A percentile compares a stretch with the other conserved stretches of the same genome.
These are phyloP conservation scores for Odontomyia ornata DNA, from an alignment of 2,888 invertebrate species.

Conservation along the genomic window DNA sequence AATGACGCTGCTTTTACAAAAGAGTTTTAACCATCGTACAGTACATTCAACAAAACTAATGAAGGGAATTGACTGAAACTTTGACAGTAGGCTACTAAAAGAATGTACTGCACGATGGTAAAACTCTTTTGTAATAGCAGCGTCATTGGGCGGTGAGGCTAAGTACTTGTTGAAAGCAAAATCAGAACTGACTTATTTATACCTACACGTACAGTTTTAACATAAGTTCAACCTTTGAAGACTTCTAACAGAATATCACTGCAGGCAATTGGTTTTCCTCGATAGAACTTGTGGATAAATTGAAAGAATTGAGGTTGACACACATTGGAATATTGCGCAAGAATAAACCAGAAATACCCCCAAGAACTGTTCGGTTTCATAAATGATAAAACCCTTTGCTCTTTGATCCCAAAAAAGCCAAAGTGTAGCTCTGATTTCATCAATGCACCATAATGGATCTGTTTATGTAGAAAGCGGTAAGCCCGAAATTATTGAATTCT, in stretches of 20 bases:
- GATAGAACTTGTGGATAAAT: constrained; percentile 15
- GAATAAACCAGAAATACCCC: constrained; percentile 20
- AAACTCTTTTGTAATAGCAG: no score
- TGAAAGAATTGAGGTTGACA: background rate
- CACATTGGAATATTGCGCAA: constrained; percentile 3
- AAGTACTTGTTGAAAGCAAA: no score
- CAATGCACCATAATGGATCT: constrained; percentile 7
- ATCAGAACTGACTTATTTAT: background rate
- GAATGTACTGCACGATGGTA: no score
- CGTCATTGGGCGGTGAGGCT: no score
- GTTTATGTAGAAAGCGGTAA: background rate
- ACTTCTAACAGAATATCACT: constrained; percentile 6
- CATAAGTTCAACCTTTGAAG: constrained; percentile 7
- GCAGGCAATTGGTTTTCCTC: constrained; percentile 18
- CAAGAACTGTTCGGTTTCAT: background rate
- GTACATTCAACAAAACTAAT: no score
- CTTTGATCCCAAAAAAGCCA: constrained; percentile 3
- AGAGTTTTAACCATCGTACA: no score
- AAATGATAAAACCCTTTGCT: background rate
- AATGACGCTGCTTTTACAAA: no score
- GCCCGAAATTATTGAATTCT: constrained; percentile 12
- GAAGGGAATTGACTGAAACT: no score
- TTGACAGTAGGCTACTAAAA: no score
- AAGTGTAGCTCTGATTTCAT: constrained; percentile 17
- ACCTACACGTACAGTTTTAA: background rate